Conservation (phyloP, 2,113 vertebrate species). For the Nanorana parkeri region DNA sequence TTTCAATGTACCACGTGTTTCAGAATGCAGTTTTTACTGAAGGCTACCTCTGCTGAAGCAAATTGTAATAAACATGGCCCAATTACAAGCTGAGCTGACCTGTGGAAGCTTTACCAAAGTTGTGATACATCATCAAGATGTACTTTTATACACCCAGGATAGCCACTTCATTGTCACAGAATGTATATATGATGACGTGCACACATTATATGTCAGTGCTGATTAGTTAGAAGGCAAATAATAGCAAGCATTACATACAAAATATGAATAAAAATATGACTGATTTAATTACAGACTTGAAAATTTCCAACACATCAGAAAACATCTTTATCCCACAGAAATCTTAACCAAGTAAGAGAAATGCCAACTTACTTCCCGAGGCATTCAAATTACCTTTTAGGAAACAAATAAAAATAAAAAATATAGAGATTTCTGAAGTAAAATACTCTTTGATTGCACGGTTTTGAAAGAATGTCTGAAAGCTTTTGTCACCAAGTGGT, state of each 20-base stretch:
- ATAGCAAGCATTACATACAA: slow-evolving; percentile 31
- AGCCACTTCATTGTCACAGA: neutral
- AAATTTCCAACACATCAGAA: slow-evolving; percentile 52
- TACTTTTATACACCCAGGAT: neutral
- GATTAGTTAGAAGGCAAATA: neutral
- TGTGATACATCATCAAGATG: too few species aligned
- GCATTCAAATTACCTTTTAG: slow-evolving; percentile 44
- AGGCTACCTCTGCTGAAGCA: too few species aligned
- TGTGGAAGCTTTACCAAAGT: too few species aligned
- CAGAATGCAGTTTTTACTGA: too few species aligned
- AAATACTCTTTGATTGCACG: slow-evolving; percentile 52
- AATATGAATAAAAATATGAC: slow-evolving; percentile 53
- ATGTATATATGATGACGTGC: too few species aligned
- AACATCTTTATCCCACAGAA: slow-evolving; percentile 51
- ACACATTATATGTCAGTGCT: neutral
- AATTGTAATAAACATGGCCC: too few species aligned
- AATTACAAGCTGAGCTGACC: too few species aligned
- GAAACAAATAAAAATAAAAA: slow-evolving; percentile 47
- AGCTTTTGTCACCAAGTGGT: slow-evolving; percentile 55
- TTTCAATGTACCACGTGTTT: too few species aligned
- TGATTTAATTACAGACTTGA: slow-evolving; percentile 51
- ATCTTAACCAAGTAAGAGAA: slow-evolving; percentile 46
- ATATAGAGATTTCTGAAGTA: slow-evolving; percentile 40
- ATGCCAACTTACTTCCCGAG: slow-evolving; percentile 47
- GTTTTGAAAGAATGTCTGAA: slow-evolving; percentile 48